phyloP scores from a whole-genome alignment of 2,113 vertebrate genomes.

The Okapia johnstoni region DNA sequence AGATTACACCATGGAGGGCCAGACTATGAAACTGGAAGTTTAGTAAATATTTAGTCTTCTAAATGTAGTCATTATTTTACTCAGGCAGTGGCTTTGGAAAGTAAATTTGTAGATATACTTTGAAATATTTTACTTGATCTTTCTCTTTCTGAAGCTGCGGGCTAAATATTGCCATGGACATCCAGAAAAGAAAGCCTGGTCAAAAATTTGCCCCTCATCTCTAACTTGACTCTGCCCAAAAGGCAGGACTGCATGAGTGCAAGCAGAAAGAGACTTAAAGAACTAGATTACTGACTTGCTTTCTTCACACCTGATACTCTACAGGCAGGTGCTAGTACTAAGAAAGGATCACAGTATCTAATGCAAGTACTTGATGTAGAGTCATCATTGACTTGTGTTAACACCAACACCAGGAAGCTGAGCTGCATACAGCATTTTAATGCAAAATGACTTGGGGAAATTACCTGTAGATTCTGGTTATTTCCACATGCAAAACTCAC shows the following conservation, averaged over 20 bases:
- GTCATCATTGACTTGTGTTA: background rate
- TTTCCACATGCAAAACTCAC: background rate
- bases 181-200: background rate
- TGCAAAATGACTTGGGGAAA: background rate
- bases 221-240: background rate
- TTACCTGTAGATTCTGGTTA: background rate
- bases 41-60: slow-evolving; percentile 14
- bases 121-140: background rate
- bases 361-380: rapidly evolving
- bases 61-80: slow-evolving; percentile 8
- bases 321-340: background rate
- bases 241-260: background rate
- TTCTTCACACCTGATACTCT: background rate
- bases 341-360: background rate
- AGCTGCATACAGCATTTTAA: background rate
- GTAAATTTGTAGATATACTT: background rate
- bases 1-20: background rate
- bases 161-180: background rate
- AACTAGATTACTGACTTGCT: background rate
- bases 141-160: background rate
- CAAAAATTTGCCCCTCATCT: background rate
- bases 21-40: background rate
- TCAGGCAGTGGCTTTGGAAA: background rate
- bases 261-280: background rate
- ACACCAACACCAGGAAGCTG: background rate